Base-by-base conservation (phyloP, 1,140 invertebrate genomes). In the Nephila pilipes region DNA sequence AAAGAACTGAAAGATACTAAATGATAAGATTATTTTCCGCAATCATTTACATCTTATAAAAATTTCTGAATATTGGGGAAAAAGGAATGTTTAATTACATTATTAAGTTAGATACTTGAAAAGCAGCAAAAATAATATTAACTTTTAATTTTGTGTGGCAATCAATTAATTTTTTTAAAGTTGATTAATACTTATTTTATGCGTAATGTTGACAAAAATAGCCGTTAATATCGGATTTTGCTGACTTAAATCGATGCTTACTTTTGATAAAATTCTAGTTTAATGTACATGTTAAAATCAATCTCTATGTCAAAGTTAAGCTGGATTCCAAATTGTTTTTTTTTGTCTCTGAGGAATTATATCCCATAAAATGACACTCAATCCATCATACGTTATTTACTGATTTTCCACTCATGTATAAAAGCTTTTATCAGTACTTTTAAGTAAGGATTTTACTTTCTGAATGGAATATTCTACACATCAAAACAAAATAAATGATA, bases 111-210 rank as follows among this genome's bases (percentile, higher is more conserved):
- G 69, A 32, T 32, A 36, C 29, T 32, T 36, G 14, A 75, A 12
- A 75, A 36, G 25, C 32, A 32, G 6, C 29, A 18, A 5, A 65
- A 75, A 18, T 4, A 75, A 32, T 25, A 12, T 36, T 18, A 32
- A 32, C 5, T 29, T 32, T 75, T 36, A 75, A 36, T 36, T 75
- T 75, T 75, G 29, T 75, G 32, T 32, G 32, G 25, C 29, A 75
- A 32, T 75, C 36, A 75, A 75, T 75, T 75, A 32, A 75, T 36
- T 32, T 75, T n/a, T 75, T 75, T 65, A 32, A 75, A 32, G 69
- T 32, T 32, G 69, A 36, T 32, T 75, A 29, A 32, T 75, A 14
- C 29, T 75, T 5, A 32, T 32, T 75, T 32, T 75, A 29, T 75
- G 5, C 29, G 36, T 75, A 75, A 18, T 75, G 69, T 20, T 75